Evolutionary conservation across 2,797 vertebrate genomes (phyloP), one percentile per base, ranked within the genome.

Genomic region (Molossus molossus): DNA sequence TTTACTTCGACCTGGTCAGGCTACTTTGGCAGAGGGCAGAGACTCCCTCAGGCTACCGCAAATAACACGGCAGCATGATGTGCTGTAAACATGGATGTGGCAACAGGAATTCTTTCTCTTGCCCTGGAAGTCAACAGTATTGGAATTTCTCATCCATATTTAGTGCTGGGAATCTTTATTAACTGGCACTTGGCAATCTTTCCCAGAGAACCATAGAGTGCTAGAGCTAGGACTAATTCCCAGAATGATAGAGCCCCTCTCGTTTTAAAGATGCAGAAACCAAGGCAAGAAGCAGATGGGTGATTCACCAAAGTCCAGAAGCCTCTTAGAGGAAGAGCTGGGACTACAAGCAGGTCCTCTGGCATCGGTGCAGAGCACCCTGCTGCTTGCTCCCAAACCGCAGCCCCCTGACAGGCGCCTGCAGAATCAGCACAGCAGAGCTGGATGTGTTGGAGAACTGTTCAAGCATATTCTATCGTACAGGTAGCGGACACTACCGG

Each of bases 21-120:
- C 9, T n/a, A 5, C 50, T 91, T 95, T 84, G 75, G 82, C 73
- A 70, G 89, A 92, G 13, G 57, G 14, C 84, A 60, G 79, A 80
- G 82, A 80, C 10, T 70, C n/a, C 76, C 37, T 77, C 6, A 33
- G 91, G 40, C 53, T 65, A 23, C 83, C 60, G 91, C 65, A 76
- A 33, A 65, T 45, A 73, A 62, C 11, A 37, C 1, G 3, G 58
- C 15, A n/a, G 48, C 75, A 3, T 27, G 33, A 33, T 18, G 9
- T 40, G 8, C n/a, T 64, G 11, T 65, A 81, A 72, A 60, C 58
- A 14, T 88, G 53, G 69, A 17, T 45, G 9, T 90, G 37, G 21
- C 14, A 20, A 40, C 25, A 84, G 23, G 53, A 21, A 45, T 94
- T 86, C 73, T 81, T 81, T 79, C 75, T 93, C 45, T 91, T 88